Evolutionary conservation across 2,888 invertebrate species (phyloP).

Genomic region (Mesochorus sp.): DNA sequence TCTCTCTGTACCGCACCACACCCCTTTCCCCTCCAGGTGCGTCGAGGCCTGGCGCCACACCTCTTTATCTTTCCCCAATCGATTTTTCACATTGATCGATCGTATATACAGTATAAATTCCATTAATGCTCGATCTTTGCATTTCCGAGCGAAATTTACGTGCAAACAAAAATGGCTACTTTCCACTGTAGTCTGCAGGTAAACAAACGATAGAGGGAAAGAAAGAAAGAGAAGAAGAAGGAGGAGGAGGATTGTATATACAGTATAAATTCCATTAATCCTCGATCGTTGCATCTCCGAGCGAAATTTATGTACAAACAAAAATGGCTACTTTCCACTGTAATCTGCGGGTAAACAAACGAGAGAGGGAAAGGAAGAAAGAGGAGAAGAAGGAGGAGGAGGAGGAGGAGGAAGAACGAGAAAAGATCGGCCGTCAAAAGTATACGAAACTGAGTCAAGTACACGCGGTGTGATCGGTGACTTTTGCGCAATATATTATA

Average conservation of each 20-base stretch:
- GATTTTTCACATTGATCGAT: too few species aligned
- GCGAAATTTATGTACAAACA: too few species aligned
- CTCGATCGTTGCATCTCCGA: neutral
- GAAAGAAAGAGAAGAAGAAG: neutral
- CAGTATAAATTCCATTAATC: neutral
- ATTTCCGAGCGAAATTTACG: neutral
- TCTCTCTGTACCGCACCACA: too few species aligned
- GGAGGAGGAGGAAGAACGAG: slow-evolving; percentile 43
- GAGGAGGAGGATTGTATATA: slow-evolving; percentile 5
- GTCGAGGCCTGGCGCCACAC: too few species aligned
- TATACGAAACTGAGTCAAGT: slow-evolving; percentile 77
- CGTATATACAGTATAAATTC: slow-evolving; percentile 14
- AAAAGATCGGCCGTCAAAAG: slow-evolving; percentile 64
- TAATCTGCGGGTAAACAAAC: slow-evolving; percentile 37
- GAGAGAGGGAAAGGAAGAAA: neutral
- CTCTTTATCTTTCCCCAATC: too few species aligned
- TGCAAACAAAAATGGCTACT: too few species aligned
- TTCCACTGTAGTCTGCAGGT: slow-evolving; percentile 39
- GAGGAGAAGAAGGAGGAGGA: neutral
- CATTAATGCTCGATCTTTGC: neutral
- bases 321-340: too few species aligned
- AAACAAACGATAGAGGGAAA: slow-evolving; percentile 14
- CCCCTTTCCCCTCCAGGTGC: too few species aligned
- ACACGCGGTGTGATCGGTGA: slow-evolving; percentile 69
- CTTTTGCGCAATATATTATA: slow-evolving; percentile 71